Conservation (phyloP, 2,113 vertebrate genomes). For the Syngnathus scovelli region DNA sequence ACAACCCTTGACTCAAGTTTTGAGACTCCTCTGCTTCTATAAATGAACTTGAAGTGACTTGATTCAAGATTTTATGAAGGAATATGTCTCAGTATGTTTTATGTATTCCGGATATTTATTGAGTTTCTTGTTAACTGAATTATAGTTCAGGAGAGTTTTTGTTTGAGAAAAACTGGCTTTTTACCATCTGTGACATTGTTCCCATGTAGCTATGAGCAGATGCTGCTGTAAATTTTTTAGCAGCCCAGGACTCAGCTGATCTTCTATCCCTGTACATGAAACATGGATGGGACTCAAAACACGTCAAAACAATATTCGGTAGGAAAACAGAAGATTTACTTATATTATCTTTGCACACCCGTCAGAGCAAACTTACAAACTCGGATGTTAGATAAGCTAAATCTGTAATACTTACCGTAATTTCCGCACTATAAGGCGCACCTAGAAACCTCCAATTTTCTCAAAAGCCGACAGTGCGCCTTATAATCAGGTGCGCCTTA, state of each 20-base stretch:
- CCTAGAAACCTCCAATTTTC: too few relatives aligned
- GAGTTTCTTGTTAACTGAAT: slow-evolving; percentile 14
- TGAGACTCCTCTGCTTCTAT: too few relatives aligned
- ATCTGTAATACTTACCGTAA: too few relatives aligned
- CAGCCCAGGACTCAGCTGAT: slow-evolving; percentile 12
- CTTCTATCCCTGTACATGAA: slow-evolving; percentile 1
- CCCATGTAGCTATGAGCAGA: slow-evolving; percentile 22
- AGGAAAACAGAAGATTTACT: neutral
- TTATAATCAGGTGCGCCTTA: too few relatives aligned
- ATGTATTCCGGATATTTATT: slow-evolving; percentile 8
- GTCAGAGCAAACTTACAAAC: neutral
- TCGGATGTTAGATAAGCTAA: neutral
- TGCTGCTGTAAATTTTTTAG: slow-evolving; percentile 29
- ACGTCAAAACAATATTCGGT: neutral
- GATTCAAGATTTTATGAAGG: neutral
- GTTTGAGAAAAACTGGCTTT: slow-evolving; percentile 18
- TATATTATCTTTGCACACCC: neutral
- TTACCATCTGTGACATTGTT: slow-evolving; percentile 33
- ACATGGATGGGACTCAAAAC: neutral
- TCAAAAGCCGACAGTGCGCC: too few relatives aligned
- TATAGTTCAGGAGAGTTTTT: slow-evolving; percentile 13
- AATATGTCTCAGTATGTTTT: slow-evolving; percentile 4
- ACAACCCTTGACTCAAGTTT: too few relatives aligned
- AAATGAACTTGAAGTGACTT: too few relatives aligned
- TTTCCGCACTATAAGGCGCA: too few relatives aligned